Conservation (phyloP, 2,888 invertebrate species). For the Timandra comae region DNA sequence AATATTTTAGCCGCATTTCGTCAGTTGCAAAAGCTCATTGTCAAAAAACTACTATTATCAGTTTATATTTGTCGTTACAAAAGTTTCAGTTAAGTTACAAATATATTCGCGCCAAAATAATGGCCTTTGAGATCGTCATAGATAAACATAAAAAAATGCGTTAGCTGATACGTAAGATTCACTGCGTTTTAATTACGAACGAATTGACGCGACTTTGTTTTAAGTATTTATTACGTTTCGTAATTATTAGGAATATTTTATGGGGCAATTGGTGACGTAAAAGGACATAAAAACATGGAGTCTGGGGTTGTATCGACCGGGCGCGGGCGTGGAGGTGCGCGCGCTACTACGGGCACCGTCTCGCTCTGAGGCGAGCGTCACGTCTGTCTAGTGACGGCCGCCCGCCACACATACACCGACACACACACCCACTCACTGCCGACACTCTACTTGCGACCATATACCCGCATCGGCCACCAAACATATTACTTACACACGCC, state of each 20-base stretch:
- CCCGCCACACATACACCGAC: slow-evolving; percentile 30
- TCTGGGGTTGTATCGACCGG: slow-evolving; percentile 72
- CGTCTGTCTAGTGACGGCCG: slow-evolving; percentile 9
- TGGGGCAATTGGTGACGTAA: slow-evolving; percentile 63
- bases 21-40: too few relatives aligned
- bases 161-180: too few relatives aligned
- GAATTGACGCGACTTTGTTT: not conserved
- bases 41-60: too few relatives aligned
- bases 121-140: slow-evolving; percentile 3
- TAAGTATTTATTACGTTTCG: slow-evolving; percentile 28
- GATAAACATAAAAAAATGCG: not conserved
- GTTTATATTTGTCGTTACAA: too few relatives aligned
- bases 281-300: slow-evolving; percentile 73
- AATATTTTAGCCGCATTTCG: too few relatives aligned
- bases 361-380: too few relatives aligned
- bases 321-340: slow-evolving; percentile 45
- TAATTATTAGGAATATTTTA: slow-evolving; percentile 55
- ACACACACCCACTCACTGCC: slow-evolving; percentile 20
- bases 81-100: too few relatives aligned
- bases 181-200: too few relatives aligned
- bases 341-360: slow-evolving; percentile 40
- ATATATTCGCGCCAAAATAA: slow-evolving; percentile 21
- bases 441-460: not conserved
- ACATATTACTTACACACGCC: too few relatives aligned
- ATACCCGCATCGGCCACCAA: not conserved